These are phyloP conservation scores for Onychorhynchus coronatus DNA, from an alignment of 2,113 vertebrate genomes.

Conservation along the genomic window DNA sequence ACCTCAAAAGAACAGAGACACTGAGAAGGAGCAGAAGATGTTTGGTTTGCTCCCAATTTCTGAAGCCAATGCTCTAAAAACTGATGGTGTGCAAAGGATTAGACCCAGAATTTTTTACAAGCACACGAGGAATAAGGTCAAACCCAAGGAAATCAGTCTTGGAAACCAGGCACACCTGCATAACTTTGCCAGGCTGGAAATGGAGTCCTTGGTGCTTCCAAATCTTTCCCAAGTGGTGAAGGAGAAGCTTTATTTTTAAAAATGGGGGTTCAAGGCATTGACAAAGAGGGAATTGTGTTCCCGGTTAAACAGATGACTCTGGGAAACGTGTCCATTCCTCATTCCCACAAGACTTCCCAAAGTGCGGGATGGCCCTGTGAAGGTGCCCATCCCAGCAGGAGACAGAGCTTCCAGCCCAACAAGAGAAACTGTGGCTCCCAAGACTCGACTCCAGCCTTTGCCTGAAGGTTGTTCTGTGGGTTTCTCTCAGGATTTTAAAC, in stretches of 20 bases:
- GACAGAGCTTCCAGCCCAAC: accelerated
- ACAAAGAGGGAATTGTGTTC: not conserved
- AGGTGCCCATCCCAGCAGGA: not conserved
- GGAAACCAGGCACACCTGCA: not conserved
- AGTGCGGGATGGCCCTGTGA: not conserved
- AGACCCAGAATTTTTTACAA: not conserved
- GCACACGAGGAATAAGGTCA: not conserved
- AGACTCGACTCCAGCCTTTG: not conserved
- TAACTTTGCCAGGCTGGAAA: not conserved
- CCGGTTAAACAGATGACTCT: not conserved
- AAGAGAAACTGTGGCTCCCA: not conserved
- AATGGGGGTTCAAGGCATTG: not conserved
- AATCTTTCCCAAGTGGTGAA: not conserved
- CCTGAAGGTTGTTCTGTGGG: not conserved
- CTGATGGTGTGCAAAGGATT: not conserved
- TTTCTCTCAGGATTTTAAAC: not conserved
- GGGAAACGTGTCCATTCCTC: not conserved
- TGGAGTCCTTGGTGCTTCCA: not conserved
- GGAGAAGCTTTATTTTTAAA: not conserved
- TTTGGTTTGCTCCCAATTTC: not conserved
- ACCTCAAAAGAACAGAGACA: not conserved
- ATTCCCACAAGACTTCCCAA: not conserved
- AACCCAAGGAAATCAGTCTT: not conserved
- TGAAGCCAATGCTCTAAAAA: not conserved
- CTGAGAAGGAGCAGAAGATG: not conserved